These are phyloP conservation scores for Hydrophis major DNA, from an alignment of 2,797 vertebrate species.

Conservation along the genomic window DNA sequence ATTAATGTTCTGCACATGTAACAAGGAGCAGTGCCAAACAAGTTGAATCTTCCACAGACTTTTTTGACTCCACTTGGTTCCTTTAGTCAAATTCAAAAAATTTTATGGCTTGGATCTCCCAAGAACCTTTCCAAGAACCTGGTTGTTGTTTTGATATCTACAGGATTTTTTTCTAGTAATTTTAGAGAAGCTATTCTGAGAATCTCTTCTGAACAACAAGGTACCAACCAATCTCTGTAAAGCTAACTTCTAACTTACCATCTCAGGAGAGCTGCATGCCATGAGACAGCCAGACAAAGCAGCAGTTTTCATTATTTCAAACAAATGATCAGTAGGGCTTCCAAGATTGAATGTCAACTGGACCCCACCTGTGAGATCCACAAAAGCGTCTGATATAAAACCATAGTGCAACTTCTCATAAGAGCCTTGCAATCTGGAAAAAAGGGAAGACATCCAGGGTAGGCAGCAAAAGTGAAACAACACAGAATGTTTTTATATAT, in stretches of 20 bases:
- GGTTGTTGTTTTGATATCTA: background rate
- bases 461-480: background rate
- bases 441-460: too few relatives aligned
- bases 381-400: constrained; percentile 80
- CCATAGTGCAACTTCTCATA: constrained; percentile 81
- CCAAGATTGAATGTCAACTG: constrained; percentile 69
- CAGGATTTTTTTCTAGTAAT: background rate
- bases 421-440: constrained; percentile 81
- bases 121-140: background rate
- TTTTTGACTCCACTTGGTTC: background rate
- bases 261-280: constrained; percentile 72
- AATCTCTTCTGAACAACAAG: background rate
- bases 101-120: background rate
- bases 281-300: constrained; percentile 70
- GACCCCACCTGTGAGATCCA: constrained; percentile 87
- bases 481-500: background rate
- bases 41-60: background rate
- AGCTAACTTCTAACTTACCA: constrained; percentile 66
- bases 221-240: background rate
- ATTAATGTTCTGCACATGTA: background rate
- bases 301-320: constrained; percentile 75
- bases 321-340: constrained; percentile 60
- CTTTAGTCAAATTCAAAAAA: background rate
- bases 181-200: background rate
- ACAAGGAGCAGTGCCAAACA: background rate